Base-by-base conservation (phyloP, 2,113 vertebrate genomes). In the Pseudonaja textilis region DNA sequence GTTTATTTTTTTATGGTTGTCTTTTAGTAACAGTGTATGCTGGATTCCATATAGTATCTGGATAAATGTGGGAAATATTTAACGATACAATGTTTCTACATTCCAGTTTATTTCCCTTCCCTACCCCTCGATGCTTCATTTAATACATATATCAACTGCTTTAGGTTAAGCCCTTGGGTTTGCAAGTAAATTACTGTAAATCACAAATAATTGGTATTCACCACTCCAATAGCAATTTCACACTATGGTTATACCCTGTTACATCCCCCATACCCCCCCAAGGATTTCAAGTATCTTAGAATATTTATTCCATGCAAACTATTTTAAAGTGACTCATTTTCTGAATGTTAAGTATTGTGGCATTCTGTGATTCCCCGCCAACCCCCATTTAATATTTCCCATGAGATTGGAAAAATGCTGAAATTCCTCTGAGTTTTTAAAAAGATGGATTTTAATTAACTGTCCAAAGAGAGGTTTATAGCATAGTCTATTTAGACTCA, bases 171-270 rank as follows among this genome's bases (percentile, higher is more conserved):
- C 93, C 95, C 93, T 90, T 93, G 93, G 59, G 86, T 95, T 96
- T 96, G 95, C 95, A 93, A 94, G 92, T 95, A 96, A 96, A 96
- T 96, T 95, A 96, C 88, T 96, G 92, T 96, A 97, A 95, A 96
- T 95, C 42, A 96, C 94, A 97, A 96, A 95, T 95, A 96, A 96
- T 96, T 96, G 91, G 90, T 95, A 95, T 97, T 97, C 94, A 94
- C 92, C 94, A 93, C 90, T 96, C 95, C 96, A 94, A 96, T 90
- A 96, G 90, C 93, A 96, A 95, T 96, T 97, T 96, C 92, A 93
- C 93, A 95, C 89, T 92, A 22, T 93, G 89, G 90, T 92, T 96
- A 96, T 96, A 95, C 94, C 92, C 54, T 93, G 90, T 95, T 94
- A 96, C 91, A 93, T 87, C 93, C 94, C 52, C 96, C 91, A 93